phyloP scores from a whole-genome alignment of 2,888 invertebrate species.

The Prosopocoilus inquinatus region DNA sequence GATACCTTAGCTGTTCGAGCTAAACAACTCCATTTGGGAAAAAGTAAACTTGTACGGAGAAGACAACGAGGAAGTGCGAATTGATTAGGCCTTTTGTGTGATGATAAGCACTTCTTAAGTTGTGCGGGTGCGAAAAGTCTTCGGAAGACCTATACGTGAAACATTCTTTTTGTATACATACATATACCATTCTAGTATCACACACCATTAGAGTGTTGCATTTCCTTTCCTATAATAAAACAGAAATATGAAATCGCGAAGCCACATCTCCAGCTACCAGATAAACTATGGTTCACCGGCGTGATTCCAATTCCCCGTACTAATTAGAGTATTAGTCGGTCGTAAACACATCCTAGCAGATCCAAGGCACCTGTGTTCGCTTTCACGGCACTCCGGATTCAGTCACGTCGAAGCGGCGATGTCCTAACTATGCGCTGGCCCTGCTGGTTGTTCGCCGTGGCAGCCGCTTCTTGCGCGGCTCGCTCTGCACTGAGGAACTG shows the following conservation, averaged over 20 bases:
- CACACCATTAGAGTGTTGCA: too few relatives aligned
- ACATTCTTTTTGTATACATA: too few relatives aligned
- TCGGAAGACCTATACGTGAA: too few relatives aligned
- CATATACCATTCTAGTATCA: too few relatives aligned
- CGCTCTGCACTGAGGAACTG: conserved; percentile 21
- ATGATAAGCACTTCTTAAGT: too few relatives aligned
- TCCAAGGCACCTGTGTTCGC: conserved; percentile 25
- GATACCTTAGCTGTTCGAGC: too few relatives aligned
- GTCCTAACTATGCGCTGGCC: conserved; percentile 22
- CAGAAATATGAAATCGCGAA: background rate
- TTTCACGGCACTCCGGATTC: conserved; percentile 23
- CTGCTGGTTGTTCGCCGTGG: conserved; percentile 9
- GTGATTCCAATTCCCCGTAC: conserved; percentile 30
- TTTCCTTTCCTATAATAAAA: background rate
- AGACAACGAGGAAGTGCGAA: too few relatives aligned
- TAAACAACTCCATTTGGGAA: too few relatives aligned
- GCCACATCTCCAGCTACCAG: conserved; percentile 8
- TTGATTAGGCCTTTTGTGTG: too few relatives aligned
- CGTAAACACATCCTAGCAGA: conserved; percentile 29
- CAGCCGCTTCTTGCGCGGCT: background rate
- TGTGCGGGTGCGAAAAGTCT: too few relatives aligned
- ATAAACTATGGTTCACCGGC: conserved; percentile 19
- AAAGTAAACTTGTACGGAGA: too few relatives aligned
- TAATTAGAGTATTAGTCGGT: conserved; percentile 32
- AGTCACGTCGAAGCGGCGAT: conserved; percentile 27